Evolutionary conservation across 2,888 invertebrate genomes (phyloP).

Genomic region (Portevinia maculata): DNA sequence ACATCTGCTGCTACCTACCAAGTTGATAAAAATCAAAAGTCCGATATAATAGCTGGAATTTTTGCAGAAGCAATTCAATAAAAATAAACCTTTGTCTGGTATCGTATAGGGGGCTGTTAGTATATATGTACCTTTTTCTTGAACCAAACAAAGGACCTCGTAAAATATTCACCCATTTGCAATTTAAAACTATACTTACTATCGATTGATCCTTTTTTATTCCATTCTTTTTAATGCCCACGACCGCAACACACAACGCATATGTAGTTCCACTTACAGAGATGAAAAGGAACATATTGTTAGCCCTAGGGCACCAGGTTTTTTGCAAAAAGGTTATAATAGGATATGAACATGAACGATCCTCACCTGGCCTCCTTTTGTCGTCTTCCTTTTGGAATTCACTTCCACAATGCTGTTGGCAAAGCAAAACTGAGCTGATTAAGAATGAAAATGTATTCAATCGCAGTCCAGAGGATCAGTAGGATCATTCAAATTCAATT

Average conservation of each 20-base stretch:
- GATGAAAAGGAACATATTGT: slow-evolving; percentile 51
- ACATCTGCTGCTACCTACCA: slow-evolving; percentile 21
- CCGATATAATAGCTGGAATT: slow-evolving; percentile 24
- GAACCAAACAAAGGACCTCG: slow-evolving; percentile 27
- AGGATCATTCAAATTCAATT: slow-evolving; percentile 49
- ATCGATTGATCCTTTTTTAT: slow-evolving; percentile 58
- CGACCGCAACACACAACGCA: slow-evolving; percentile 41
- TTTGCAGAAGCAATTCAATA: slow-evolving; percentile 28
- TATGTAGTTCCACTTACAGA: slow-evolving; percentile 64
- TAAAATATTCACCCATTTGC: slow-evolving; percentile 62
- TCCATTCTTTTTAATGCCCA: slow-evolving; percentile 32
- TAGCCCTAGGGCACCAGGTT: slow-evolving; percentile 35
- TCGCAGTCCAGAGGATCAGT: slow-evolving; percentile 41
- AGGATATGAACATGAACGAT: slow-evolving; percentile 54
- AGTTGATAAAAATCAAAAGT: slow-evolving; percentile 32
- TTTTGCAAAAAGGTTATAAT: slow-evolving; percentile 18
- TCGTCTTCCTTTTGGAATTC: slow-evolving; percentile 27
- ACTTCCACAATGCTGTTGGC: neutral
- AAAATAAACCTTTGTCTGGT: slow-evolving; percentile 36
- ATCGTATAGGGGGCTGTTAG: neutral
- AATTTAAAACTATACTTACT: slow-evolving; percentile 68
- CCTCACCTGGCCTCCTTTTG: slow-evolving; percentile 69
- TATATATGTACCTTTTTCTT: slow-evolving; percentile 11
- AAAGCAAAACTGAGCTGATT: slow-evolving; percentile 29
- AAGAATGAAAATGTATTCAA: slow-evolving; percentile 72